Conservation (phyloP, 1,140 invertebrate genomes). For the Diachasmimorpha longicaudata region DNA sequence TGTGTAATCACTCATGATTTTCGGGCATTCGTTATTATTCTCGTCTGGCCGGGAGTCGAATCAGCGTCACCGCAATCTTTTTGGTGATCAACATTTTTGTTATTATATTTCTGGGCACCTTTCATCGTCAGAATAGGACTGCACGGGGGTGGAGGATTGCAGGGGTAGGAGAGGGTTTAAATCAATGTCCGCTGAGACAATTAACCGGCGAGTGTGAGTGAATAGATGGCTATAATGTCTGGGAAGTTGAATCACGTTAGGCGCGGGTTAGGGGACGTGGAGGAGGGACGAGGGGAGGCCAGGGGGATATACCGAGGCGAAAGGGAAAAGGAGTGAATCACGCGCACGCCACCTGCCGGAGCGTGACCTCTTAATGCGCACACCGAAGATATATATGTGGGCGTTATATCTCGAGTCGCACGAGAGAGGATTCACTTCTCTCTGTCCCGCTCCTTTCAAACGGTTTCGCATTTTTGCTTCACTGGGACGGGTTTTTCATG, state of each 20-base stretch:
- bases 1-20: neutral
- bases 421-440: neutral
- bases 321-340: slow-evolving; percentile 45
- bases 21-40: neutral
- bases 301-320: slow-evolving; percentile 29
- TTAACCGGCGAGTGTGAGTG: slow-evolving; percentile 42
- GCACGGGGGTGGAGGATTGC: neutral
- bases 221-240: slow-evolving; percentile 26
- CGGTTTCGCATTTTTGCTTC: neutral
- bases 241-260: neutral
- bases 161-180: slow-evolving; percentile 30
- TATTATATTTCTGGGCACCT: neutral
- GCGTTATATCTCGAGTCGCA: neutral
- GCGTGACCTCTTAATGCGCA: slow-evolving; percentile 52
- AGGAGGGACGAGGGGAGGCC: neutral
- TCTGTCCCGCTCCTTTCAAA: neutral
- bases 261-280: neutral
- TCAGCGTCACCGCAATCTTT: neutral
- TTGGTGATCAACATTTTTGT: neutral
- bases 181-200: slow-evolving; percentile 46
- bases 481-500: neutral
- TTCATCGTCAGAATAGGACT: neutral
- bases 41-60: neutral
- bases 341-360: slow-evolving; percentile 51
- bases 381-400: slow-evolving; percentile 27